phyloP scores from a whole-genome alignment of 2,113 vertebrate species.

The Syngnathoides biaculeatus region DNA sequence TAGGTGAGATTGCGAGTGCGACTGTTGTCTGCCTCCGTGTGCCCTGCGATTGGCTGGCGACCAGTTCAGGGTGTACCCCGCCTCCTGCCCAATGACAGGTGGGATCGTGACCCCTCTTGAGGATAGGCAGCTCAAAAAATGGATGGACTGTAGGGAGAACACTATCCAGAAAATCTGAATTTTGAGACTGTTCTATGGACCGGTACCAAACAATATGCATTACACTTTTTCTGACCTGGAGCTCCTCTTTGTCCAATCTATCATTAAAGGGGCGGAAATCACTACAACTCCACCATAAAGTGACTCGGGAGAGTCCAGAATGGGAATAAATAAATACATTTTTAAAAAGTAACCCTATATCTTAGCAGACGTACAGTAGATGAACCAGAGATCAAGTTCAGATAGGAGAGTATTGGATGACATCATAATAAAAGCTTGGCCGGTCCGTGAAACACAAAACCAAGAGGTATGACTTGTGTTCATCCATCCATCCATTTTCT shows the following conservation, averaged over 20 bases:
- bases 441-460: slow-evolving; percentile 8
- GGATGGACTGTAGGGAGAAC: too few species aligned
- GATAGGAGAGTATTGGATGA: slow-evolving; percentile 54
- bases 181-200: background rate
- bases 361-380: slow-evolving; percentile 28
- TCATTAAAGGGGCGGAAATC: slow-evolving; percentile 40
- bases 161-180: background rate
- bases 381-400: slow-evolving; percentile 53
- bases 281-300: slow-evolving; percentile 46
- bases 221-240: slow-evolving; percentile 5
- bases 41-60: too few species aligned
- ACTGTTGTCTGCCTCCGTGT: too few species aligned
- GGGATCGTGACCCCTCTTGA: too few species aligned
- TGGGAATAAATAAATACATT: background rate
- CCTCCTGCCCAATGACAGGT: too few species aligned
- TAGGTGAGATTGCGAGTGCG: too few species aligned
- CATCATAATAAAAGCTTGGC: slow-evolving; percentile 22
- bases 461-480: slow-evolving; percentile 30
- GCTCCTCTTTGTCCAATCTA: slow-evolving; percentile 11
- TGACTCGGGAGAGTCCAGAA: slow-evolving; percentile 39
- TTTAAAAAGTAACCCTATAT: background rate
- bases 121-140: too few species aligned
- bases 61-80: too few species aligned
- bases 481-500: too few species aligned
- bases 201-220: background rate